These are phyloP conservation scores for Whitmania pigra DNA, from an alignment of 1,140 invertebrate species.

Conservation along the genomic window DNA sequence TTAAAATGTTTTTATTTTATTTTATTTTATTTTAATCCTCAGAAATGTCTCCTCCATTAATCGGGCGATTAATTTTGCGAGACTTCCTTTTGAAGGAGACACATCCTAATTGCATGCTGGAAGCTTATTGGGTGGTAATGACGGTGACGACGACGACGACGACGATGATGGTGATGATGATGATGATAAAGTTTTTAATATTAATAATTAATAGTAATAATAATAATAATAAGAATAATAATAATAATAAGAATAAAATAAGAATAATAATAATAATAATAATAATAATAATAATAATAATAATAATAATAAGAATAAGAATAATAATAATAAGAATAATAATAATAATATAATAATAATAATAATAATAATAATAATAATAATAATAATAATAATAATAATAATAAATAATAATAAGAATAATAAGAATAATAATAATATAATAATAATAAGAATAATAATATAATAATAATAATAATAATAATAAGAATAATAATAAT, in stretches of 20 bases:
- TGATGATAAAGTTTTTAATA: background rate
- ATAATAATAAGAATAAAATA: background rate
- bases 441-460: too few relatives aligned
- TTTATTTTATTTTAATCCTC: slow-evolving; percentile 16
- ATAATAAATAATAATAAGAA: too few relatives aligned
- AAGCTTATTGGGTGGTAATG: slow-evolving; percentile 1
- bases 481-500: too few relatives aligned
- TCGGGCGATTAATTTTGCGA: background rate
- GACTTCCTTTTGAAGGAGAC: slow-evolving; percentile 12
- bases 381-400: too few relatives aligned
- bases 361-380: too few relatives aligned
- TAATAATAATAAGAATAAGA: too few relatives aligned
- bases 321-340: too few relatives aligned
- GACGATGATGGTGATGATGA: slow-evolving; percentile 8
- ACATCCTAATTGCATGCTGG: slow-evolving; percentile 15
- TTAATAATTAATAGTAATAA: background rate
- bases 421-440: too few relatives aligned
- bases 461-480: too few relatives aligned
- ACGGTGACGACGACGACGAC: background rate
- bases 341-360: too few relatives aligned
- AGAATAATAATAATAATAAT: too few relatives aligned
- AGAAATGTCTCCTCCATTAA: slow-evolving; percentile 20
- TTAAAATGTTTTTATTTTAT: background rate
- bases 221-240: background rate
- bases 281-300: too few relatives aligned